phyloP scores from a whole-genome alignment of 2,797 vertebrate genomes.

The Arctocebus calabarensis region DNA sequence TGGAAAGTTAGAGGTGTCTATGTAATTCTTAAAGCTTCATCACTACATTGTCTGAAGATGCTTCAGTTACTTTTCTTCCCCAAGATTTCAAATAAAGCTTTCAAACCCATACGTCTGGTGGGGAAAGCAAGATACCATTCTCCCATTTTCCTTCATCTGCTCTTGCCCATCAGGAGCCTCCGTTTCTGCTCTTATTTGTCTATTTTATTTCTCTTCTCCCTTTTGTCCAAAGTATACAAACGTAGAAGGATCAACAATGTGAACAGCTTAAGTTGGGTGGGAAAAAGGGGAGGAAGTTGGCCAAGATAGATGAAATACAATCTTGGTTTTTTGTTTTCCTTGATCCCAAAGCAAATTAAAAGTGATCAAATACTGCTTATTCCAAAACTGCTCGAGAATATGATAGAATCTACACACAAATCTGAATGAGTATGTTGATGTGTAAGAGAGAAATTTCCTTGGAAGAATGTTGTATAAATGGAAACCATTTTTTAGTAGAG shows the following conservation, averaged over 20 bases:
- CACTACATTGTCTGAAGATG: neutral
- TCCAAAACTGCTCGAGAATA: neutral
- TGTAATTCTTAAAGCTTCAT: neutral
- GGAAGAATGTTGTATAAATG: neutral
- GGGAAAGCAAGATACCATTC: neutral
- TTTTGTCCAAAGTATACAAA: neutral
- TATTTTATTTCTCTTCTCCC: neutral
- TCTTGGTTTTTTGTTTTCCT: neutral
- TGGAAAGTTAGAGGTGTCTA: neutral
- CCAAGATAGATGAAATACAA: neutral
- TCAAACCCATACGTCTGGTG: neutral
- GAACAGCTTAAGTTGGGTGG: neutral
- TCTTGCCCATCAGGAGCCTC: neutral
- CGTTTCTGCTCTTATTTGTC: neutral
- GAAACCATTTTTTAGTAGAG: conserved; percentile 19
- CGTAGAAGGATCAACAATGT: neutral
- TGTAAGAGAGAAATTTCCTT: neutral
- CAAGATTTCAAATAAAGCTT: neutral
- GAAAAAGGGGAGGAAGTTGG: neutral
- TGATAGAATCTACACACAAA: conserved; percentile 7
- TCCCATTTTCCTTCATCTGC: neutral
- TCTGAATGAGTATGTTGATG: neutral
- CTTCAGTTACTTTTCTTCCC: neutral
- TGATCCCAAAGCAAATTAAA: neutral
- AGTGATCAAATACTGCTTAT: neutral